Conservation (phyloP, 2,888 invertebrate genomes). For the Synanthedon tipuliformis region DNA sequence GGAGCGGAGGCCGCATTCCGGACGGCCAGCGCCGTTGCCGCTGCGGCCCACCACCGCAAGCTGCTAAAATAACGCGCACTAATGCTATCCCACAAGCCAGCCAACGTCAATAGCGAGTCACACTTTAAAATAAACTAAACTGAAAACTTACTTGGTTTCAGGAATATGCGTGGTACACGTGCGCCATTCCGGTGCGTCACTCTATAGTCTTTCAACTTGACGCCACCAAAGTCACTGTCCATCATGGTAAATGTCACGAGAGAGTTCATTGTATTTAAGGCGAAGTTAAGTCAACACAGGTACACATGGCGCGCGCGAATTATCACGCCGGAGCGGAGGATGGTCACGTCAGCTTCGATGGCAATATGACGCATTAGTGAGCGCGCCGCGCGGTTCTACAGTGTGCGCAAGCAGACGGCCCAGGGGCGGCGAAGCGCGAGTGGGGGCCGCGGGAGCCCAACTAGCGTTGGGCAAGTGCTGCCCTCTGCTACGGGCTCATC, state of each 20-base stretch:
- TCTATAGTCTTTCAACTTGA: slow-evolving; percentile 30
- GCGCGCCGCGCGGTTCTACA: slow-evolving; percentile 58
- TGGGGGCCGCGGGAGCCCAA: slow-evolving; percentile 35
- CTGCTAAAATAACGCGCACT: slow-evolving; percentile 59
- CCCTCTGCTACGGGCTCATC: slow-evolving; percentile 67
- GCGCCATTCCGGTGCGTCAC: slow-evolving; percentile 43
- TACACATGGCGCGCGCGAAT: slow-evolving; percentile 63
- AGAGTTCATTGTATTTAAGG: slow-evolving; percentile 8
- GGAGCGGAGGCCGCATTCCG: slow-evolving; percentile 62
- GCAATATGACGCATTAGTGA: slow-evolving; percentile 68
- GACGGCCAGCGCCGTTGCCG: slow-evolving; percentile 38
- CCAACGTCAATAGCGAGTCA: slow-evolving; percentile 41
- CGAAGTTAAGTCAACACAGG: slow-evolving; percentile 34
- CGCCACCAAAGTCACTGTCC: slow-evolving; percentile 52
- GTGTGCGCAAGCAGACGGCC: slow-evolving; percentile 51
- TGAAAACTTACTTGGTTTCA: slow-evolving; percentile 52
- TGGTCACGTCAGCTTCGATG: slow-evolving; percentile 44
- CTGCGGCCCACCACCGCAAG: slow-evolving; percentile 8
- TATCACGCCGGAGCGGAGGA: slow-evolving; percentile 25
- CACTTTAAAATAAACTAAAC: slow-evolving; percentile 59
- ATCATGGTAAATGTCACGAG: slow-evolving; percentile 17
- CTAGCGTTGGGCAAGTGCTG: slow-evolving; percentile 48
- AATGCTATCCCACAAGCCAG: slow-evolving; percentile 24
- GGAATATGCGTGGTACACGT: slow-evolving; percentile 44
- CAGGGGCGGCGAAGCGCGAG: slow-evolving; percentile 25